Evolutionary conservation across 2,888 invertebrate genomes (phyloP).

Genomic region (Trissolcus brochymenae): DNA sequence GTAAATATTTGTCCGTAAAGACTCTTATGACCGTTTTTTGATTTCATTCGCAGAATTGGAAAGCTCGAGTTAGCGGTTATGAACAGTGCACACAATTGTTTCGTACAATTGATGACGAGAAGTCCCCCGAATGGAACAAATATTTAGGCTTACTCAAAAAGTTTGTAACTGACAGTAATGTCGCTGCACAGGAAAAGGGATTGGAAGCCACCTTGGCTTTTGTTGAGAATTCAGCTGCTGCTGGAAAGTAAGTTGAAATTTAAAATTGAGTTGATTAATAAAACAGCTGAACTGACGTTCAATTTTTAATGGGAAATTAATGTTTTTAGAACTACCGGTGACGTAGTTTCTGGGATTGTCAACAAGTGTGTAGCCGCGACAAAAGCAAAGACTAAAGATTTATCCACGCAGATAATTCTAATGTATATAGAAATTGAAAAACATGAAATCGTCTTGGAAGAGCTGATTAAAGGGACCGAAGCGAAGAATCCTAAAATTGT

Average conservation of each 20-base stretch:
- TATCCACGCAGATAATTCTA: slow-evolving; percentile 90
- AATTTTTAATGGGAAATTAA: slow-evolving; percentile 36
- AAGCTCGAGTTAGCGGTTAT: slow-evolving; percentile 94
- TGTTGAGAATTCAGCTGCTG: slow-evolving; percentile 92
- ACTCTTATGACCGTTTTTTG: slow-evolving; percentile 15
- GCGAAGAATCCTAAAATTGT: slow-evolving; percentile 98
- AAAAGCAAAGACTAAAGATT: slow-evolving; percentile 92
- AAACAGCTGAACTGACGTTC: background rate
- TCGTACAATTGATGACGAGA: slow-evolving; percentile 92
- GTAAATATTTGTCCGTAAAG: background rate
- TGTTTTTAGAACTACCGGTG: slow-evolving; percentile 83
- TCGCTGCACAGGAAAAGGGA: slow-evolving; percentile 96
- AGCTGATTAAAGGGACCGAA: slow-evolving; percentile 93
- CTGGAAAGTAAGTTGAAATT: slow-evolving; percentile 81
- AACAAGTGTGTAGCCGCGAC: slow-evolving; percentile 95
- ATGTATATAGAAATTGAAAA: slow-evolving; percentile 98
- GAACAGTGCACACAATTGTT: slow-evolving; percentile 95
- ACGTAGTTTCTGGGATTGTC: slow-evolving; percentile 92
- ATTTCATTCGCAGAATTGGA: slow-evolving; percentile 84
- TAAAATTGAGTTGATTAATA: background rate
- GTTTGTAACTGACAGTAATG: slow-evolving; percentile 96
- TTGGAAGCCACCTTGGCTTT: slow-evolving; percentile 93
- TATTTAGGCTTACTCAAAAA: slow-evolving; percentile 94
- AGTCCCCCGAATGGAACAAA: slow-evolving; percentile 95
- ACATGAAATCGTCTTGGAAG: slow-evolving; percentile 91